Conservation (phyloP, 2,797 vertebrate species). For the Buceros bicornis region DNA sequence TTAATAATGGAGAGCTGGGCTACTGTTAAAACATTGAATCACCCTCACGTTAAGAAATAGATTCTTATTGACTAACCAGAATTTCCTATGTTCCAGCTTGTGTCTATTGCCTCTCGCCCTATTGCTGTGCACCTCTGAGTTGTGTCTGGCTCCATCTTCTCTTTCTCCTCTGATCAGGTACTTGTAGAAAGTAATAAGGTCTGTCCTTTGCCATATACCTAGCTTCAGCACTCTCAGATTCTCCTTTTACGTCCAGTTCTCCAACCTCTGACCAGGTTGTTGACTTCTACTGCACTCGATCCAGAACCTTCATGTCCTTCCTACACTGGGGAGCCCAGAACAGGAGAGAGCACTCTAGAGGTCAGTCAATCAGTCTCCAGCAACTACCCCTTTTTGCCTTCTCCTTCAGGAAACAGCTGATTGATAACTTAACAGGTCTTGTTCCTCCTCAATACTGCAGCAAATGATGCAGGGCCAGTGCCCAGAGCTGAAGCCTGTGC, state of each 20-base stretch:
- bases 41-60: not conserved
- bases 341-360: not conserved
- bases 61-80: not conserved
- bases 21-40: not conserved
- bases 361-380: not conserved
- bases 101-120: not conserved
- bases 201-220: not conserved
- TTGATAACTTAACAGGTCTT: not conserved
- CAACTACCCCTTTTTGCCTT: not conserved
- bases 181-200: not conserved
- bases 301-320: not conserved
- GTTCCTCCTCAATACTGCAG: not conserved
- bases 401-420: not conserved
- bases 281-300: not conserved
- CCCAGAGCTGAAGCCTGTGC: not conserved
- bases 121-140: not conserved
- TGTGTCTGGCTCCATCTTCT: not conserved
- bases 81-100: not conserved
- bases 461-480: not conserved
- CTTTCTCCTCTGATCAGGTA: fast-evolving
- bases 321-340: not conserved
- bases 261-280: not conserved
- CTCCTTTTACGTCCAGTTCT: not conserved
- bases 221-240: not conserved
- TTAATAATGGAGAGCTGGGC: not conserved